phyloP scores from a whole-genome alignment of 1,140 invertebrate species.

The Zaprionus lachaisei region DNA sequence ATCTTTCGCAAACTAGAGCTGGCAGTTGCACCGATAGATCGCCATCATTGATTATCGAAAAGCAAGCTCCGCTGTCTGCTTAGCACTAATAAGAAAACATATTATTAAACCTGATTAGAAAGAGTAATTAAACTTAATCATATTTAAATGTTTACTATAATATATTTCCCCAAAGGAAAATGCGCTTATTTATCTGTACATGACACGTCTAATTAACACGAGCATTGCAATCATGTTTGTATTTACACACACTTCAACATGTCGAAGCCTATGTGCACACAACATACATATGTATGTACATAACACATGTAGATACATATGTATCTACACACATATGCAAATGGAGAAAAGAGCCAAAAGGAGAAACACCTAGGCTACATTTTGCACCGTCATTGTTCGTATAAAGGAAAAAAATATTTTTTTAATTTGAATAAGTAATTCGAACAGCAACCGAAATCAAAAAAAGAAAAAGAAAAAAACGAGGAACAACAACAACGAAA shows the following conservation, averaged over 20 bases:
- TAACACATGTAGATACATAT: conserved; percentile 17
- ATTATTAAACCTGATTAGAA: neutral
- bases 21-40: neutral
- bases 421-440: conserved; percentile 84
- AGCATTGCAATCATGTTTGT: conserved; percentile 31
- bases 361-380: conserved; percentile 44
- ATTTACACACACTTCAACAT: conserved; percentile 22
- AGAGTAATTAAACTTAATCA: neutral
- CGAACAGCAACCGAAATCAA: conserved; percentile 70
- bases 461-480: conserved; percentile 63
- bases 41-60: neutral
- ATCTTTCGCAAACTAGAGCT: neutral
- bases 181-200: neutral
- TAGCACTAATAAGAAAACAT: neutral
- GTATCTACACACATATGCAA: conserved; percentile 21
- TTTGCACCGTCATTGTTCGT: conserved; percentile 73
- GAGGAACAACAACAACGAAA: conserved; percentile 26
- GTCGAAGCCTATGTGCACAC: conserved; percentile 16
- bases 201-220: conserved; percentile 34
- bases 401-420: conserved; percentile 67
- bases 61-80: neutral
- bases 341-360: conserved; percentile 35
- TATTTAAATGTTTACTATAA: neutral
- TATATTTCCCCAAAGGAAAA: neutral
- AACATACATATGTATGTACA: neutral